Evolutionary conservation across 2,888 invertebrate species (phyloP).

Genomic region (Parnassius mnemosyne): DNA sequence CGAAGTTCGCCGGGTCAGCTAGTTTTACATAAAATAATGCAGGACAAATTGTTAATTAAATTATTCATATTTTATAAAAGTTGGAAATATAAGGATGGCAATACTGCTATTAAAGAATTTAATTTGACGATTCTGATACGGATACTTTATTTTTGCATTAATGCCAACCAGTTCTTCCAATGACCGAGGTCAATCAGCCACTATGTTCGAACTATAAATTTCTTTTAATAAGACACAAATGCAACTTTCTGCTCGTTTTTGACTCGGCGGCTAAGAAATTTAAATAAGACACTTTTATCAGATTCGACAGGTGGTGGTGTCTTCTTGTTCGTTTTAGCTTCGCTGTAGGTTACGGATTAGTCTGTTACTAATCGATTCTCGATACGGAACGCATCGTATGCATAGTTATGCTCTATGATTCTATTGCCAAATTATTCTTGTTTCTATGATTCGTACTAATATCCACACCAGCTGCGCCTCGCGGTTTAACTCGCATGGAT

Average conservation of each 20-base stretch:
- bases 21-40: no score
- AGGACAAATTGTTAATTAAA: no score
- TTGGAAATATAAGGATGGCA: no score
- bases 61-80: no score
- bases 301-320: constrained; percentile 77
- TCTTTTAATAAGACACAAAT: constrained; percentile 81
- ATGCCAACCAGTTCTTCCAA: constrained; percentile 62
- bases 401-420: neutral
- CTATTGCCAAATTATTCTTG: neutral
- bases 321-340: constrained; percentile 66
- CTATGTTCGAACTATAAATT: constrained; percentile 78
- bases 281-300: constrained; percentile 80
- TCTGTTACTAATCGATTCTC: constrained; percentile 69
- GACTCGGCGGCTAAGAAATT: constrained; percentile 73
- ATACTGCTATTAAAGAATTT: neutral
- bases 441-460: no score
- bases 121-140: constrained; percentile 16
- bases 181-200: constrained; percentile 78
- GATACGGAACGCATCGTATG: constrained; percentile 54
- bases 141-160: constrained; percentile 60
- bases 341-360: constrained; percentile 79
- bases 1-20: no score
- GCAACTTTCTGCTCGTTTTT: constrained; percentile 71
- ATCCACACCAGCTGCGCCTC: no score
- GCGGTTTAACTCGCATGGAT: no score